These are phyloP conservation scores for Polylopha cassiicola DNA, from an alignment of 2,888 invertebrate genomes.

Conservation along the genomic window DNA sequence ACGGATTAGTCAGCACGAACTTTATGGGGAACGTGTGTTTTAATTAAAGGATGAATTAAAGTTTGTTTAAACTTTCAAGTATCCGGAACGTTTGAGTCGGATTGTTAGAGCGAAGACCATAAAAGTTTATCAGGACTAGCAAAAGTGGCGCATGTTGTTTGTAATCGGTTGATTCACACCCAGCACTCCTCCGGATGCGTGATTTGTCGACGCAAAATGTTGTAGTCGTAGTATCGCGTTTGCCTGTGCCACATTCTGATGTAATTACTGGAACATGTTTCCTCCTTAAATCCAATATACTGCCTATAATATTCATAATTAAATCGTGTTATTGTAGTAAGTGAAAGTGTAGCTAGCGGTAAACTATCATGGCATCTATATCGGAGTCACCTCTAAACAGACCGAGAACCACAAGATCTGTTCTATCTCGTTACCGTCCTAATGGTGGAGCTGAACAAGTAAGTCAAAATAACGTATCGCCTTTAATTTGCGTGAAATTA, in stretches of 20 bases:
- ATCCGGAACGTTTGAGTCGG: conserved; percentile 12
- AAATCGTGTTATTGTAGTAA: background rate
- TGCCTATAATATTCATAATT: conserved; percentile 4
- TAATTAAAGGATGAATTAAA: conserved; percentile 22
- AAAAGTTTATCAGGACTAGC: conserved; percentile 52
- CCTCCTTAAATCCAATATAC: conserved; percentile 48
- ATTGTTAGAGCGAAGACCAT: conserved; percentile 40
- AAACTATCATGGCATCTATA: conserved; percentile 53
- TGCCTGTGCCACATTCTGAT: conserved; percentile 51
- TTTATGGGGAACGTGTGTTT: conserved; percentile 26
- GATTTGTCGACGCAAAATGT: conserved; percentile 74
- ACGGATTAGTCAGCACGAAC: conserved; percentile 32
- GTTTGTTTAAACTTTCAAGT: no score
- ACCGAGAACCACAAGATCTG: conserved; percentile 62
- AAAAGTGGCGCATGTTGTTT: conserved; percentile 39
- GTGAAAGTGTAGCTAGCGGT: conserved; percentile 17
- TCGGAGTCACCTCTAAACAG: conserved; percentile 62
- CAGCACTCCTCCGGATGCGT: conserved; percentile 70
- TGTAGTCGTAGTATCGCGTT: conserved; percentile 68
- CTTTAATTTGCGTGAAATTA: no score
- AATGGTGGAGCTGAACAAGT: conserved; percentile 53
- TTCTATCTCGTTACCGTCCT: conserved; percentile 64
- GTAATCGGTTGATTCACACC: conserved; percentile 66
- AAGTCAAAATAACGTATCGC: no score
- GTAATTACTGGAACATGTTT: conserved; percentile 66